phyloP scores from a whole-genome alignment of 1,140 invertebrate genomes.

The Littorina saxatilis region DNA sequence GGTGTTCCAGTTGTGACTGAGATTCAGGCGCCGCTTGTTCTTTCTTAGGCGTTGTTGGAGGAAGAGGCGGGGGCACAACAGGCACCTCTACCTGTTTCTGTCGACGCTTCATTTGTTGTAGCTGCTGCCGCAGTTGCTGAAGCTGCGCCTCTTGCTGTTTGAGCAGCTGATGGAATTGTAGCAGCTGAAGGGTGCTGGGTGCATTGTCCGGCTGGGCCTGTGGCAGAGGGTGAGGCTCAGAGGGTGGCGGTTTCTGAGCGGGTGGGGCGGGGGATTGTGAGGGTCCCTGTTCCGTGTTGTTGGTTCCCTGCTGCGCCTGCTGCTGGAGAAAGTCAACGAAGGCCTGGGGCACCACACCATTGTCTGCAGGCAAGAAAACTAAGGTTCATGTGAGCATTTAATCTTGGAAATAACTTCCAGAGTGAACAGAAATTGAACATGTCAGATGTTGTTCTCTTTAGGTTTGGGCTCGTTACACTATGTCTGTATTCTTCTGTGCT shows the following conservation, averaged over 20 bases:
- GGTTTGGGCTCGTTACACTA: too few relatives aligned
- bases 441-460: too few relatives aligned
- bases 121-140: not conserved
- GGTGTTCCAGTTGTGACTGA: too few relatives aligned
- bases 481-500: too few relatives aligned
- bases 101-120: too few relatives aligned
- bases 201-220: not conserved
- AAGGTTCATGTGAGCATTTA: too few relatives aligned
- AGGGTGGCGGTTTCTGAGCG: not conserved
- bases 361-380: not conserved
- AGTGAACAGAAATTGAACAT: not conserved
- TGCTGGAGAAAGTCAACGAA: slow-evolving; percentile 1
- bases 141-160: not conserved
- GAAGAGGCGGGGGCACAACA: too few relatives aligned
- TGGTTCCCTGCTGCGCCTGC: not conserved
- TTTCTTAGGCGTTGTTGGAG: too few relatives aligned
- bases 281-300: not conserved
- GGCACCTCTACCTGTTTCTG: too few relatives aligned
- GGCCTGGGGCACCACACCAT: not conserved
- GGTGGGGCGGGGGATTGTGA: not conserved
- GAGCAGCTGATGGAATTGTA: not conserved
- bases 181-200: not conserved
- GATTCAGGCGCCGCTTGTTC: too few relatives aligned
- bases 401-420: too few relatives aligned
- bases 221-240: not conserved